phyloP scores from a whole-genome alignment of 1,140 invertebrate genomes.

The Diabrotica virgifera region DNA sequence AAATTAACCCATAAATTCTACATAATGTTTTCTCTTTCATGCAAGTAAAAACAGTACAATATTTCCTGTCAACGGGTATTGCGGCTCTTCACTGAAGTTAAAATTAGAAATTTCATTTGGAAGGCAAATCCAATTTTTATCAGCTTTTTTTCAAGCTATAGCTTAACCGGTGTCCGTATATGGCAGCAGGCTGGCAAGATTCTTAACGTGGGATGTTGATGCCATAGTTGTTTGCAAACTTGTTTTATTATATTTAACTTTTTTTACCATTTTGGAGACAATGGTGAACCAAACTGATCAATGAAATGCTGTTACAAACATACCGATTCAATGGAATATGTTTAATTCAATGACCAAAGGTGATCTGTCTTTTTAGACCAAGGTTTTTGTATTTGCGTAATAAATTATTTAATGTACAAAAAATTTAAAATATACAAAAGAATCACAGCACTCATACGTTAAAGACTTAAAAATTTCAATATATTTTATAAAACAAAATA shows the following conservation, averaged over 20 bases:
- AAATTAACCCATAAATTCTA: too few species aligned
- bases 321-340: slow-evolving; percentile 15
- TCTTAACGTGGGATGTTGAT: slow-evolving; percentile 13
- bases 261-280: slow-evolving; percentile 16
- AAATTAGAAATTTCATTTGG: slow-evolving; percentile 19
- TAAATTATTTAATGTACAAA: neutral
- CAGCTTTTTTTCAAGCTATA: slow-evolving; percentile 7
- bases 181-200: slow-evolving; percentile 11
- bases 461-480: too few species aligned
- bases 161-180: slow-evolving; percentile 10
- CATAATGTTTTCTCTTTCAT: too few species aligned
- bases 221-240: slow-evolving; percentile 17
- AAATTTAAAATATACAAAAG: too few species aligned
- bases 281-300: slow-evolving; percentile 19
- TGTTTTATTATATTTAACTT: slow-evolving; percentile 12
- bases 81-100: neutral
- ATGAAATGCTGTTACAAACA: slow-evolving; percentile 12
- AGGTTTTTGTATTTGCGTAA: neutral
- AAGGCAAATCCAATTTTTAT: slow-evolving; percentile 20
- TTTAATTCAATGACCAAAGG: slow-evolving; percentile 12
- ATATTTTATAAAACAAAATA: too few species aligned
- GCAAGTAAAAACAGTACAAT: slow-evolving; percentile 6
- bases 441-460: too few species aligned
- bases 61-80: slow-evolving; percentile 4
- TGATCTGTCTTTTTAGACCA: neutral